phyloP scores from a whole-genome alignment of 2,797 vertebrate species.

The Discoglossus pictus region DNA sequence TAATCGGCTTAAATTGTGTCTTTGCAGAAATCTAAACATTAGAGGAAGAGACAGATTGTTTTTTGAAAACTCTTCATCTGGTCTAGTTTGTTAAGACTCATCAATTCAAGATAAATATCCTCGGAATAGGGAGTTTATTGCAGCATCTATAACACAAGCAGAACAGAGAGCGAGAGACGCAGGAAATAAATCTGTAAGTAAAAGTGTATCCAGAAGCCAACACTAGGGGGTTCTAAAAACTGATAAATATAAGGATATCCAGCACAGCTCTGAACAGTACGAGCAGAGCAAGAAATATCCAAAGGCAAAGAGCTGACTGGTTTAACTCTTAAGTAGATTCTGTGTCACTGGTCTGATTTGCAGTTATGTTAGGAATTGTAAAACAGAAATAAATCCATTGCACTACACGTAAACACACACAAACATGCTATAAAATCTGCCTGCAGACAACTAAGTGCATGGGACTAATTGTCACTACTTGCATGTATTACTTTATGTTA shows the following conservation, averaged over 20 bases:
- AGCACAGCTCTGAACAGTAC: neutral
- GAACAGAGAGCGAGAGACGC: neutral
- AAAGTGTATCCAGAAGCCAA: neutral
- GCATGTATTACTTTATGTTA: too few species aligned
- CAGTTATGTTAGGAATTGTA: too few species aligned
- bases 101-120: constrained; percentile 1
- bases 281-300: too few species aligned
- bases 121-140: neutral
- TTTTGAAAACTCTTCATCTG: neutral
- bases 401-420: too few species aligned
- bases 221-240: constrained; percentile 8
- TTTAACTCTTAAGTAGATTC: too few species aligned
- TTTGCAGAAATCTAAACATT: neutral
- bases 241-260: neutral
- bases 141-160: neutral
- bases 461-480: too few species aligned
- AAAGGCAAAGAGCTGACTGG: too few species aligned
- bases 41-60: neutral
- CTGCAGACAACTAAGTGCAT: too few species aligned
- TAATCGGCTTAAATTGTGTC: neutral
- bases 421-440: too few species aligned
- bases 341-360: too few species aligned
- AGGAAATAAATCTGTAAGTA: neutral
- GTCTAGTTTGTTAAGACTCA: neutral
- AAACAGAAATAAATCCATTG: too few species aligned